Evolutionary conservation across 64 coral and sea anemone species (phyloP).

Genomic region (Montipora foliosa): DNA sequence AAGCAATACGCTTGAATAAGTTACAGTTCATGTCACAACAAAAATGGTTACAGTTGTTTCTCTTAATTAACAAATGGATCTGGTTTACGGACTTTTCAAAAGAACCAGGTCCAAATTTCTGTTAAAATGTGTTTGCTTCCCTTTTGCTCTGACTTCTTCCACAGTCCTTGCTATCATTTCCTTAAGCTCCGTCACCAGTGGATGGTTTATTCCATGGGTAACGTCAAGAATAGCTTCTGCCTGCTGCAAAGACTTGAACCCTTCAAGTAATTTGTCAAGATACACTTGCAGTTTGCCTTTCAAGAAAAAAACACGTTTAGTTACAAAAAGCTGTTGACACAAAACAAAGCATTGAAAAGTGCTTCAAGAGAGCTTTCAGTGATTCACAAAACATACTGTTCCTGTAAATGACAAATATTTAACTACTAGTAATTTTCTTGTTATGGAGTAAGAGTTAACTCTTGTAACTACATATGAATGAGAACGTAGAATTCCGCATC

Average conservation of each 20-base stretch:
- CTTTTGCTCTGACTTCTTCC: slow-evolving; percentile 45
- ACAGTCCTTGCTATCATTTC: slow-evolving; percentile 43
- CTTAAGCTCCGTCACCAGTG: slow-evolving; percentile 28
- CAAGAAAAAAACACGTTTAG: background rate
- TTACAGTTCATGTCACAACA: no score
- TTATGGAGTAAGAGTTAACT: no score
- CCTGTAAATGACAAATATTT: no score
- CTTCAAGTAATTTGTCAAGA: slow-evolving; percentile 53
- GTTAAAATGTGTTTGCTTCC: background rate
- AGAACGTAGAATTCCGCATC: no score
- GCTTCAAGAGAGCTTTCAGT: background rate
- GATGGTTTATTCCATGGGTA: slow-evolving; percentile 52
- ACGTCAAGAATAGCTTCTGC: slow-evolving; percentile 60
- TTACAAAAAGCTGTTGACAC: background rate
- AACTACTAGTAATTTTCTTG: no score
- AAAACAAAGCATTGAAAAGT: background rate
- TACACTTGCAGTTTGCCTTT: slow-evolving; percentile 73
- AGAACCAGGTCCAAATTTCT: no score
- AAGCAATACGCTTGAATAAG: no score
- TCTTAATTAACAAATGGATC: no score
- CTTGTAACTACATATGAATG: no score
- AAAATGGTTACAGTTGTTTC: no score
- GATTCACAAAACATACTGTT: no score
- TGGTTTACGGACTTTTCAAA: no score
- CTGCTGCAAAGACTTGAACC: slow-evolving; percentile 36